Evolutionary conservation across 2,797 vertebrate genomes (phyloP).

Genomic region (Bovichtus variegatus): DNA sequence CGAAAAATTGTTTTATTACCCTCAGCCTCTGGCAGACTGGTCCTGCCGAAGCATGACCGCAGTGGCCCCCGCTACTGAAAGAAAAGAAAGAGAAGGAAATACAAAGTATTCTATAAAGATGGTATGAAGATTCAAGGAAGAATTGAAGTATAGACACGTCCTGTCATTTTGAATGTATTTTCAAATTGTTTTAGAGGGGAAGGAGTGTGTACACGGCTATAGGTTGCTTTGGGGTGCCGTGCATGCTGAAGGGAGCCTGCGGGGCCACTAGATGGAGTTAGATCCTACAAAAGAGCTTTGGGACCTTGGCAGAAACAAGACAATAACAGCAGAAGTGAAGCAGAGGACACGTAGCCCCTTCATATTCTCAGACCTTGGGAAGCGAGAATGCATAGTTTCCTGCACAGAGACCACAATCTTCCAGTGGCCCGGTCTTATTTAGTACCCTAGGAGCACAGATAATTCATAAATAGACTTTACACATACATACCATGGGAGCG

Average conservation of each 20-base stretch:
- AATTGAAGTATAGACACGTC: not conserved
- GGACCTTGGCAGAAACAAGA: constrained; percentile 65
- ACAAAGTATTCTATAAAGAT: not conserved
- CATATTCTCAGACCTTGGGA: constrained; percentile 58
- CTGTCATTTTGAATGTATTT: not conserved
- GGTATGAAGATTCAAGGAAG: constrained; percentile 1
- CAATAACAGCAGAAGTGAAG: constrained; percentile 69
- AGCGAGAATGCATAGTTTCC: constrained; percentile 58
- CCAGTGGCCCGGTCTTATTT: constrained; percentile 49
- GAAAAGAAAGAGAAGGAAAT: not conserved
- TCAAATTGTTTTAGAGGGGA: constrained; percentile 21
- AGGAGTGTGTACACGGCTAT: constrained; percentile 15
- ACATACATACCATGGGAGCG: constrained; percentile 67
- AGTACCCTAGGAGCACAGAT: constrained; percentile 45
- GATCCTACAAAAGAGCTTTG: constrained; percentile 84
- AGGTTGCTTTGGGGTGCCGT: constrained; percentile 33
- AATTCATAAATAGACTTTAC: constrained; percentile 67
- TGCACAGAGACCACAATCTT: constrained; percentile 57
- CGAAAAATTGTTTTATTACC: constrained; percentile 73
- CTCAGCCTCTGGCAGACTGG: constrained; percentile 53
- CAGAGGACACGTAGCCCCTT: constrained; percentile 60
- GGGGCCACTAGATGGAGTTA: constrained; percentile 89
- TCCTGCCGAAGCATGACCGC: constrained; percentile 35
- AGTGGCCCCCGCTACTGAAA: not conserved
- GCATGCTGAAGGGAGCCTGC: constrained; percentile 69